Conservation (phyloP, 2,113 vertebrate genomes). For the Rhadina sibilatrix region DNA sequence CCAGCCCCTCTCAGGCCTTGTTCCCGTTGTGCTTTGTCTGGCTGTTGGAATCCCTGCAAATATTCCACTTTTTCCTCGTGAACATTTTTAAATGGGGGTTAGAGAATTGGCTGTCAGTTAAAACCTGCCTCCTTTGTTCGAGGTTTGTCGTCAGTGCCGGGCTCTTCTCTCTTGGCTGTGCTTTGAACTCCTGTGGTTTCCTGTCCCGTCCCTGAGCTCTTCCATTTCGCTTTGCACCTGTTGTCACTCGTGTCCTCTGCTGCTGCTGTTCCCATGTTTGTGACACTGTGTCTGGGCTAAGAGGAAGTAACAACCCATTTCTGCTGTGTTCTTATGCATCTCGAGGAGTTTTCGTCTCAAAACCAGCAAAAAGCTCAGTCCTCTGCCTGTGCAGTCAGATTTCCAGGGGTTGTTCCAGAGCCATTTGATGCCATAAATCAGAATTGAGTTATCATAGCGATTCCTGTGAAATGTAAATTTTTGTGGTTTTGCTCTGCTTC, state of each 20-base stretch:
- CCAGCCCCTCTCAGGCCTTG: neutral
- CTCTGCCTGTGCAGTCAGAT: neutral
- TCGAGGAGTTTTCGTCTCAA: neutral
- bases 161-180: neutral
- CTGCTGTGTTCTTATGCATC: neutral
- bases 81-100: accelerated
- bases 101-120: accelerated
- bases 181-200: neutral
- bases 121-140: neutral
- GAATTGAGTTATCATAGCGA: neutral
- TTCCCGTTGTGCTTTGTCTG: neutral
- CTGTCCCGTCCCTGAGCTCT: neutral
- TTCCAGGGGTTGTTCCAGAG: constrained; percentile 24
- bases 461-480: constrained; percentile 38
- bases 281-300: accelerated
- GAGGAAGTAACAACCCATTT: accelerated
- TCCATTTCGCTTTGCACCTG: neutral
- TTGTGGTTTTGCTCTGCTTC: constrained; percentile 57
- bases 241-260: neutral
- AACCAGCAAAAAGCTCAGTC: neutral
- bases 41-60: neutral
- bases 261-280: accelerated
- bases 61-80: accelerated
- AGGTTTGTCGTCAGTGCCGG: neutral
- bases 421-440: neutral